Base-by-base conservation (phyloP, 92 coral and sea anemone genomes). In the Umimayanthus chanpuru region DNA sequence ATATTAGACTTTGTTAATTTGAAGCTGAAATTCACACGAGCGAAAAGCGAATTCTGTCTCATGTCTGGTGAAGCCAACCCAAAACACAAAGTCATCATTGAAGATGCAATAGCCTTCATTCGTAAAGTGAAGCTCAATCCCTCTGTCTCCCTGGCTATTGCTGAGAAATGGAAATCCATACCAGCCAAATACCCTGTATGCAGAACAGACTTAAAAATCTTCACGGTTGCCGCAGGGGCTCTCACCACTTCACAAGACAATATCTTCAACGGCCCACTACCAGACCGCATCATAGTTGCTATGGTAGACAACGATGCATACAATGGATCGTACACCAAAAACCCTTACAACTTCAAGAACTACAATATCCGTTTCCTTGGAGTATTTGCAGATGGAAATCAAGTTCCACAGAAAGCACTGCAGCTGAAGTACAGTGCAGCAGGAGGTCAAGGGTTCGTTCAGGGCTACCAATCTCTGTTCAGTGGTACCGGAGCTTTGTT, bases 121-220 rank as follows among this genome's bases (percentile, higher is more conserved):
- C 91, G 93, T 23, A 90, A 90, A 82, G 93, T 90, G 26, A 92
- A 90, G 86, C 87, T 92, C 16, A 32, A 32, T 32, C 36, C 36
- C 28, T 91, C 90, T 72, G 89, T 89, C 21, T 71, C 84, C 53
- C 85, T 91, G 25, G 92, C 91, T 25, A 91, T 91, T 82, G 87
- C 91, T 5, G 90, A 80, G 78, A 83, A 92, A 23, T 78, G 87
- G 5, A 85, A 90, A 28, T 86, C 90, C 44, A 89, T 86, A 43
- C 77, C 96, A 9, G 94, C 94, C 91, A 93, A 93, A 88, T 93
- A 93, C 77, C 94, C 94, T 4, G 87, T 93, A 81, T 66, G 85
- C 80, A 86, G 92, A 79, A 85, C 89, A n/a, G 90, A 91, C 67
- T 89, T 83, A 36, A 86, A 91, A 73, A 92, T 89, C 8, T 79